Conservation (phyloP, 1,140 invertebrate species). For the Heliconius eleuchia region DNA sequence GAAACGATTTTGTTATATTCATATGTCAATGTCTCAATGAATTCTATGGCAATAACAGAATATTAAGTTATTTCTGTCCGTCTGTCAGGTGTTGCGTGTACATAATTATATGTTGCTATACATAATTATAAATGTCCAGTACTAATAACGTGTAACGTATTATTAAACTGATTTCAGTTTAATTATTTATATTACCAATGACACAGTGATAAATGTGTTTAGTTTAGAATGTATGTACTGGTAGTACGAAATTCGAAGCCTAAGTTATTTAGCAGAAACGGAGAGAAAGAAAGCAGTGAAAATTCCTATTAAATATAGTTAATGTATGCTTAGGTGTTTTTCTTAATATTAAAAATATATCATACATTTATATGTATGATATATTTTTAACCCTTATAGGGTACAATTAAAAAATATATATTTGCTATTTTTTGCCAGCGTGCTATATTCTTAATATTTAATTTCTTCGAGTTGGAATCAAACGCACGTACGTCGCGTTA, state of each 20-base stretch:
- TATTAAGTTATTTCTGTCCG: background rate
- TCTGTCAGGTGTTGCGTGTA: background rate
- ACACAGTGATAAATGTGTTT: background rate
- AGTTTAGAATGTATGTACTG: background rate
- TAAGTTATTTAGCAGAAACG: no score
- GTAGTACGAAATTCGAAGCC: background rate
- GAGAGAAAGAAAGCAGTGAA: no score
- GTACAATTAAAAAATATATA: no score
- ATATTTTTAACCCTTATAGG: no score
- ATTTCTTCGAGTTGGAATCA: no score
- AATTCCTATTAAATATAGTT: no score
- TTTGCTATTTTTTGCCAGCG: no score
- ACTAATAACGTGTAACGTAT: background rate
- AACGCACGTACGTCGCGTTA: no score
- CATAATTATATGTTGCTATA: constrained; percentile 4
- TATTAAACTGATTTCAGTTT: constrained; percentile 4
- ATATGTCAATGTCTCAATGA: background rate
- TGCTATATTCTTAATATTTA: no score
- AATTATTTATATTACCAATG: background rate
- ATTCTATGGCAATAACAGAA: background rate
- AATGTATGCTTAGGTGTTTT: no score
- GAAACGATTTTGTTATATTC: background rate
- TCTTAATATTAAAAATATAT: no score
- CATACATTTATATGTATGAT: no score
- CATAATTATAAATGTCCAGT: constrained; percentile 3